Base-by-base conservation (phyloP, 92 coral and sea anemone genomes). In the Siderastrea radians region DNA sequence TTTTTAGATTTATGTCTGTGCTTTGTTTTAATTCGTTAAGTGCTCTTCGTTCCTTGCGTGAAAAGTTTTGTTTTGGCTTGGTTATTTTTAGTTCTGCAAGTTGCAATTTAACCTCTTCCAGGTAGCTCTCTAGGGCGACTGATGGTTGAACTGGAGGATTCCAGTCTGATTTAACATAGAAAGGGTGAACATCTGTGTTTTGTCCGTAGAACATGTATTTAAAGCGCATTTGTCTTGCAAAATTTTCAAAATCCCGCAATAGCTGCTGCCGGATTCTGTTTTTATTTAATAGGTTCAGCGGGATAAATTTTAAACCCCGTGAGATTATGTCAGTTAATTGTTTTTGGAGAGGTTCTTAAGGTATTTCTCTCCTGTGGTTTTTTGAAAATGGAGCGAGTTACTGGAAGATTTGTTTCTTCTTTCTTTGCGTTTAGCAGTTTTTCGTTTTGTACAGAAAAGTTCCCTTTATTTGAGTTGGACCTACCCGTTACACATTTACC, bases 101-200 rank as follows among this genome's bases (percentile, higher is more conserved):
- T 53, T 53, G 57, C 10, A 53, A 6, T 53, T 53, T 53, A 53
- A 66, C 47, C 43, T 66, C 70, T 66, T 66, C 47, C 45, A 66
- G 70, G 17, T 65, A 1, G 12, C 45, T 65, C 44, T 65, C 70
- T 8, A 65, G 70, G 70, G 66, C 66, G 3, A 61, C 26, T 3
- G 66, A 61, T 61, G 66, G 66, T 61, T 61, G 17, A 68, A 68
- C 73, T 45, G 73, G 73, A 38, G 73, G 73, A 1, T 68, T 43
- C 73, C 73, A 68, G 73, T 68, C 13, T 1, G 73, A 68, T 68
- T 68, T 68, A 7, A 68, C 73, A 68, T 12, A 68, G 73, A 68
- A 68, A 68, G 73, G 50, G 49, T 68, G 73, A 68, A 68, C 48
- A 5, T 68, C 16, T 46, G 7, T 68, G 45, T 68, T 68, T 68